Conservation (phyloP, 2,797 vertebrate species). For the Enteromius unitaeniatus region DNA sequence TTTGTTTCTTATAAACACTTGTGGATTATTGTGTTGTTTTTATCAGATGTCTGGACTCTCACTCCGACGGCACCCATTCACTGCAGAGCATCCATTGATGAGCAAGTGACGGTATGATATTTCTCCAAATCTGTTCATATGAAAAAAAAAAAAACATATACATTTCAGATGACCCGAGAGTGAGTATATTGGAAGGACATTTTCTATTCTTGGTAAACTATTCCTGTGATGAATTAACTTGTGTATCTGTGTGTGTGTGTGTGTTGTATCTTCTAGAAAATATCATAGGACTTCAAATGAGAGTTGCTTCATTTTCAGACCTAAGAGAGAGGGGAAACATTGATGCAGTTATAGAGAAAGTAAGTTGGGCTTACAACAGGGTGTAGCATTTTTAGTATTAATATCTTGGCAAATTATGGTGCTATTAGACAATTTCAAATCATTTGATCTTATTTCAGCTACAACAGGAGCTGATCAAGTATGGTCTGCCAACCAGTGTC, state of each 20-base stretch:
- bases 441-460: conserved; percentile 4
- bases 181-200: background rate
- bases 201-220: background rate
- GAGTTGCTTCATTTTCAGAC: conserved; percentile 6
- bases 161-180: background rate
- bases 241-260: background rate
- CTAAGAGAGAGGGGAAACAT: background rate
- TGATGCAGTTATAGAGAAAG: background rate
- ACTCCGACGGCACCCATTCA: background rate
- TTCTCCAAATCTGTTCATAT: background rate
- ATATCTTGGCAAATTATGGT: background rate
- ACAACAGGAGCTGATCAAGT: background rate
- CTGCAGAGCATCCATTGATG: background rate
- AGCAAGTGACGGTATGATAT: background rate
- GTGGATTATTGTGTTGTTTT: background rate
- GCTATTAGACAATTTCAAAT: background rate
- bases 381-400: background rate
- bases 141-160: background rate
- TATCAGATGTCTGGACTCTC: background rate
- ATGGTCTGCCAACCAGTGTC: background rate
- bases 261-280: background rate
- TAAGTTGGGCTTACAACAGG: background rate
- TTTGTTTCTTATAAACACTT: background rate
- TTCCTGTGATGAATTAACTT: background rate
- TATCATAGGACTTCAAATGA: background rate